Percentiles rank a stretch among this genome's conserved stretches.
phyloP scores from a whole-genome alignment of 2,797 vertebrate genomes.

The Picus viridis region DNA sequence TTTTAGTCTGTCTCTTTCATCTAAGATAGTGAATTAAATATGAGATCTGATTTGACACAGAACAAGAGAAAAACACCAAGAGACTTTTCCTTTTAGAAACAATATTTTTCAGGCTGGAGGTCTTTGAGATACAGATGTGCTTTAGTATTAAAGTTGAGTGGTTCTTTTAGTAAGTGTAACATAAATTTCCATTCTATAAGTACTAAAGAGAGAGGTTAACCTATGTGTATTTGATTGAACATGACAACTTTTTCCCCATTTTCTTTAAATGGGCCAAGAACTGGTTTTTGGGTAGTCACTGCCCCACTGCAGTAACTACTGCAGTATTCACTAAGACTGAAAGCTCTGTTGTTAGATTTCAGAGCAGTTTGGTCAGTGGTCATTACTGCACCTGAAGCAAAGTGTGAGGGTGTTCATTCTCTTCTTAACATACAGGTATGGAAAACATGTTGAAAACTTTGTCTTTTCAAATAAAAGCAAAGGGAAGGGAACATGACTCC shows the following conservation, averaged over 20 bases:
- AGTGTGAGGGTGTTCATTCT: background rate
- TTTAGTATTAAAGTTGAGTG: slow-evolving; percentile 17
- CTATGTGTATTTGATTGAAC: background rate
- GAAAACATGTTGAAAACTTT: background rate
- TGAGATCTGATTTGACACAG: slow-evolving; percentile 34
- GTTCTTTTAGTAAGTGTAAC: slow-evolving; percentile 4
- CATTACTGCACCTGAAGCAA: background rate
- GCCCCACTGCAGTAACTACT: background rate
- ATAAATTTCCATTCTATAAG: background rate
- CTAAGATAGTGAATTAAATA: slow-evolving; percentile 46
- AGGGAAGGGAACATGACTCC: background rate
- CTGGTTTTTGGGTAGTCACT: background rate
- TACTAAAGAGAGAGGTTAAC: background rate
- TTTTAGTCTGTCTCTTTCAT: slow-evolving; percentile 60
- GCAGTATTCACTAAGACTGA: background rate
- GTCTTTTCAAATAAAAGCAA: background rate
- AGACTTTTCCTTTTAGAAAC: slow-evolving; percentile 55
- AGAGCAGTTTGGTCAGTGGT: background rate
- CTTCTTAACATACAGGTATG: background rate
- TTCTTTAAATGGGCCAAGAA: background rate
- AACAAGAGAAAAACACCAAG: slow-evolving; percentile 46
- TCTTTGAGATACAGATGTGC: slow-evolving; percentile 54
- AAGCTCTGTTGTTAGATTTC: background rate
- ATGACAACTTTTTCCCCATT: slow-evolving; percentile 1
- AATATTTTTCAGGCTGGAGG: slow-evolving; percentile 14